phyloP scores from a whole-genome alignment of 2,113 vertebrate species.

The Phasianus colchicus region DNA sequence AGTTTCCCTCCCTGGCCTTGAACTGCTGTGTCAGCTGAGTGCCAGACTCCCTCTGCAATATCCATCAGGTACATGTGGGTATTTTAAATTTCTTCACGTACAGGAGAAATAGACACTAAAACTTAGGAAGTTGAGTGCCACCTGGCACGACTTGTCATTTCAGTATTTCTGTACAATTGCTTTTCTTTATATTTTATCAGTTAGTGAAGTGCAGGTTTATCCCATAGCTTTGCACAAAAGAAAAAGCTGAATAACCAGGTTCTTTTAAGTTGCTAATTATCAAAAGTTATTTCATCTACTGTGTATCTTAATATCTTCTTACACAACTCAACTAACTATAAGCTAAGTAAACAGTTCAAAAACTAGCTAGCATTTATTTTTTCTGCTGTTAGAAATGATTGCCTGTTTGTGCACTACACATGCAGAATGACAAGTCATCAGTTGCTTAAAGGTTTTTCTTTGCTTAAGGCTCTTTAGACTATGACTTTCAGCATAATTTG shows the following conservation, averaged over 20 bases:
- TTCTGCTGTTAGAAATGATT: constrained; percentile 36
- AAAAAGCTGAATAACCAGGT: background rate
- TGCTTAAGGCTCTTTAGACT: constrained; percentile 50
- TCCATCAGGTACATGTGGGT: fast-evolving
- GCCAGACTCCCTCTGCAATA: background rate
- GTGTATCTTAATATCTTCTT: background rate
- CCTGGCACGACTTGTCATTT: background rate
- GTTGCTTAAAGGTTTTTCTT: constrained; percentile 58
- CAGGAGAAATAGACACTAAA: background rate
- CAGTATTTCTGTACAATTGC: background rate
- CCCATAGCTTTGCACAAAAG: background rate
- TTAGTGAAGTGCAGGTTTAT: background rate
- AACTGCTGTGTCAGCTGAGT: background rate
- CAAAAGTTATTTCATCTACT: background rate
- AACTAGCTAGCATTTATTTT: constrained; percentile 43
- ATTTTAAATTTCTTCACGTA: background rate
- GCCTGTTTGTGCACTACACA: background rate
- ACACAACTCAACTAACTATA: constrained; percentile 36
- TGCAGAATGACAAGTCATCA: constrained; percentile 47
- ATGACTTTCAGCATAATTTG: constrained; percentile 64
- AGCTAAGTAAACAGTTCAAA: constrained; percentile 51
- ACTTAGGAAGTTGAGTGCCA: background rate
- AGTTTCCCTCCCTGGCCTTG: fast-evolving
- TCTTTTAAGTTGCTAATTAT: background rate
- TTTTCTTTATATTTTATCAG: background rate